Base-by-base conservation (phyloP, 2,113 vertebrate genomes). In the Cyprinus carpio region DNA sequence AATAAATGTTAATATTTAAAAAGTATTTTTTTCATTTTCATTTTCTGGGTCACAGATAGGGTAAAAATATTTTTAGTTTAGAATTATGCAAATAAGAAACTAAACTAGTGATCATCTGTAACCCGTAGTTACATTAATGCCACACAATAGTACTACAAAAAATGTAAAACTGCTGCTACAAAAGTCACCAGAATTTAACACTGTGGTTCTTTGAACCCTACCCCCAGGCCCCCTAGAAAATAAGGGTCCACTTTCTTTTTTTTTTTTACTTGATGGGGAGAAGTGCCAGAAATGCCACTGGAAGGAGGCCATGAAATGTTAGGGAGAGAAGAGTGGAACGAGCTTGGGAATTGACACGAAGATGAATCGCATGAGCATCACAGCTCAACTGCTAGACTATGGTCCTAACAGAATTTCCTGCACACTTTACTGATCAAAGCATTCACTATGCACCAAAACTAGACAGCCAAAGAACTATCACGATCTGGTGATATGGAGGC, bases 301-400 rank as follows among this genome's bases (percentile, higher is more conserved):
- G 69, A 72, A n/a, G 34, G 8, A 72, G 20, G 34, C 10, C 20
- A 40, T 72, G 37, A 40, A 72, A 40, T 40, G 9, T 72, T 72
- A 72, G 20, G 10, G 34, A 72, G 10, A 40, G 13, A 72, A 72
- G 69, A 40, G 69, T 72, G 69, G 65, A 77, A 77, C 49, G 20
- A 9, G 25, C 43, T 75, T 3, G 74, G 25, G 40, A 77, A 58
- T 58, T 56, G 34, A 72, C 69, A 40, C 2, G 20, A 72, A 72
- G 69, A 40, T 72, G 34, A 72, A 72, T 72, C 69, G 18, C 69
- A 40, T 72, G 69, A 54, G 76, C 56, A 62, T 56, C 34, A 79
- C 29, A 12, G 51, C 23, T 58, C 75, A 34, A n/a, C 43, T 7
- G 12, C 25, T 27, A 49, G 23, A 23, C 37, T 10, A 43, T 4